Evolutionary conservation across 2,113 vertebrate species (phyloP).

Genomic region (Psammodynastes pulverulentus): DNA sequence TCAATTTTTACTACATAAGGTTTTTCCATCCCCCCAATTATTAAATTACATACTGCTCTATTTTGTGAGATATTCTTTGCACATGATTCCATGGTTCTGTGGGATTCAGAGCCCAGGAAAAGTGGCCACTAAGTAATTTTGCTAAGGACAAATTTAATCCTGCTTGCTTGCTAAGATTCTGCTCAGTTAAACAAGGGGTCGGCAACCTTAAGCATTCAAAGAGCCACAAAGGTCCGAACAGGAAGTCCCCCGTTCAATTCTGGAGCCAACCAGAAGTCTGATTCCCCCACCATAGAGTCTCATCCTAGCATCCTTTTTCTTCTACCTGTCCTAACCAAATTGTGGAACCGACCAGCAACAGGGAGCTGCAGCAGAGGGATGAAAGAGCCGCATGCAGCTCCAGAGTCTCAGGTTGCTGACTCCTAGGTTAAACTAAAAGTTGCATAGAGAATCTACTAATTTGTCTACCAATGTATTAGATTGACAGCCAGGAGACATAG

Average conservation of each 20-base stretch:
- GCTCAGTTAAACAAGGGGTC: no score
- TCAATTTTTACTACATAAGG: not conserved
- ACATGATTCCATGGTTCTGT: not conserved
- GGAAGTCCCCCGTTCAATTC: no score
- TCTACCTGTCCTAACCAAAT: no score
- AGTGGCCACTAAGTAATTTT: not conserved
- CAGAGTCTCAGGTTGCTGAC: no score
- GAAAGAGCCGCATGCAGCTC: no score
- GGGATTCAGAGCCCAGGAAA: not conserved
- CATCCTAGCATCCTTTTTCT: no score
- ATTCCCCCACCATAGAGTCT: no score
- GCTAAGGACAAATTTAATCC: not conserved
- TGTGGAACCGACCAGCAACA: no score
- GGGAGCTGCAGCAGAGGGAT: no score
- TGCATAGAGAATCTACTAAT: not conserved
- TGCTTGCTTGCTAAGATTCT: not conserved
- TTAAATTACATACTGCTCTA: not conserved
- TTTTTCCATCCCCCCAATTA: not conserved
- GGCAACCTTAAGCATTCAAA: no score
- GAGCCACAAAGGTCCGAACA: no score
- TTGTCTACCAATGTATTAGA: not conserved
- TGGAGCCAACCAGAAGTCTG: no score
- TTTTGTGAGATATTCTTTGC: not conserved
- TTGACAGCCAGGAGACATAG: not conserved
- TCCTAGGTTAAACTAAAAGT: not conserved